Conservation (phyloP, 2,113 vertebrate genomes). For the Ciconia stormi region DNA sequence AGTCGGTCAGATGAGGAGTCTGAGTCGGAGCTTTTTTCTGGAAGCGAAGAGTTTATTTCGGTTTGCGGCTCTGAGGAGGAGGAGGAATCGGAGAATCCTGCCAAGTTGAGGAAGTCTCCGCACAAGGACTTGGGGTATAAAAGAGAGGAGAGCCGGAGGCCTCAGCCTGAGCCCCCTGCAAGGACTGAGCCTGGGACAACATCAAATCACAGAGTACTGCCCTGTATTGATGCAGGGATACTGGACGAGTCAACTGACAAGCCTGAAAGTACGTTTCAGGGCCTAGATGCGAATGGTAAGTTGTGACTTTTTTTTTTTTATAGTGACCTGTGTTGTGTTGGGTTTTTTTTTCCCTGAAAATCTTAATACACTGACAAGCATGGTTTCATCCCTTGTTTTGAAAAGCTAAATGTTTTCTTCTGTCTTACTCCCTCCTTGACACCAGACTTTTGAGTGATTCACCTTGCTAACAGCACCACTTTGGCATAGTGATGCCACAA, state of each 20-base stretch:
- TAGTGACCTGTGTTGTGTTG: background rate
- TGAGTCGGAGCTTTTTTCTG: conserved; percentile 94
- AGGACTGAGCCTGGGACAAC: conserved; percentile 76
- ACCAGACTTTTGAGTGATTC: fast-evolving
- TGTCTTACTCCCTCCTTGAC: background rate
- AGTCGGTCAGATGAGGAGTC: conserved; percentile 93
- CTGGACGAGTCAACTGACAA: conserved; percentile 70
- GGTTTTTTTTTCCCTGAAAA: background rate
- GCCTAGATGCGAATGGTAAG: conserved; percentile 85
- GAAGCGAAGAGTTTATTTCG: conserved; percentile 95
- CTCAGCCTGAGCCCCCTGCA: conserved; percentile 80
- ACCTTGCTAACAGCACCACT: background rate
- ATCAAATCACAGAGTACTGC: conserved; percentile 78
- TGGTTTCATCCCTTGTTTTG: background rate
- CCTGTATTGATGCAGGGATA: conserved; percentile 56
- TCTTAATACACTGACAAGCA: background rate
- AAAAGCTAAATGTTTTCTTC: background rate
- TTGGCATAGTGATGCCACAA: background rate
- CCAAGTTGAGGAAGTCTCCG: conserved; percentile 87
- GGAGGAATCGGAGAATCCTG: conserved; percentile 74
- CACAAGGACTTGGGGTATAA: conserved; percentile 91
- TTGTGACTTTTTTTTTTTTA: background rate
- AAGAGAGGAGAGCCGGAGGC: conserved; percentile 92
- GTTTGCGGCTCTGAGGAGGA: conserved; percentile 94
- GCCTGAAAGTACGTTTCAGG: conserved; percentile 70